These are phyloP conservation scores for Psilopsiagon aurifrons DNA, from an alignment of 2,113 vertebrate species.

Conservation along the genomic window DNA sequence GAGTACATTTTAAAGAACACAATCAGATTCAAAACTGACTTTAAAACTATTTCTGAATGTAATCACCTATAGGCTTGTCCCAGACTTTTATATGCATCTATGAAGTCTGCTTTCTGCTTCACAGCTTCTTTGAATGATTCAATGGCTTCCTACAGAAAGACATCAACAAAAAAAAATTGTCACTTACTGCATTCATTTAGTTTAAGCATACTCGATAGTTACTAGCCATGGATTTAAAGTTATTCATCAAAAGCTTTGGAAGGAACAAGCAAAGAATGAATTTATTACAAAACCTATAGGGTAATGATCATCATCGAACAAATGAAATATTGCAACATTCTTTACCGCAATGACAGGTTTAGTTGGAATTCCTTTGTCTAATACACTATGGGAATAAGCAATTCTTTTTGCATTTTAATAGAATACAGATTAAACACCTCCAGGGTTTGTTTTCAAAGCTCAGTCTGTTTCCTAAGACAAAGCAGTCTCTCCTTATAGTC, in stretches of 20 bases:
- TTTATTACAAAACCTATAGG: neutral
- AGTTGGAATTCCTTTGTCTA: neutral
- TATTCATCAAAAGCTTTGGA: neutral
- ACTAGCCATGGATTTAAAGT: neutral
- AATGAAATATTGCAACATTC: neutral
- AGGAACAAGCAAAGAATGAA: neutral
- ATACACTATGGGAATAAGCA: neutral
- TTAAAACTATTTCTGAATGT: neutral
- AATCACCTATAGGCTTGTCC: conserved; percentile 95
- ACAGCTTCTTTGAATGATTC: conserved; percentile 96
- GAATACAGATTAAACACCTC: neutral
- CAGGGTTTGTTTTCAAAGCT: neutral
- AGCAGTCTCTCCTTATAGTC: neutral
- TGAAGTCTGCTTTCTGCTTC: conserved; percentile 94
- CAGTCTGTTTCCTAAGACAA: neutral
- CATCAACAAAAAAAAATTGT: neutral
- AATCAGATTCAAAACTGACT: neutral
- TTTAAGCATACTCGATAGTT: neutral
- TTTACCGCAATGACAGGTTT: neutral
- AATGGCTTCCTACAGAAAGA: conserved; percentile 88
- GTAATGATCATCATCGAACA: neutral
- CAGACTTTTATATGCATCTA: conserved; percentile 96
- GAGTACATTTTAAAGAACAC: neutral
- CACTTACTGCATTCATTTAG: neutral
- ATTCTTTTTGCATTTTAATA: neutral